These are phyloP conservation scores for Proterorhinus semilunaris DNA, from an alignment of 2,113 vertebrate species.

Conservation along the genomic window DNA sequence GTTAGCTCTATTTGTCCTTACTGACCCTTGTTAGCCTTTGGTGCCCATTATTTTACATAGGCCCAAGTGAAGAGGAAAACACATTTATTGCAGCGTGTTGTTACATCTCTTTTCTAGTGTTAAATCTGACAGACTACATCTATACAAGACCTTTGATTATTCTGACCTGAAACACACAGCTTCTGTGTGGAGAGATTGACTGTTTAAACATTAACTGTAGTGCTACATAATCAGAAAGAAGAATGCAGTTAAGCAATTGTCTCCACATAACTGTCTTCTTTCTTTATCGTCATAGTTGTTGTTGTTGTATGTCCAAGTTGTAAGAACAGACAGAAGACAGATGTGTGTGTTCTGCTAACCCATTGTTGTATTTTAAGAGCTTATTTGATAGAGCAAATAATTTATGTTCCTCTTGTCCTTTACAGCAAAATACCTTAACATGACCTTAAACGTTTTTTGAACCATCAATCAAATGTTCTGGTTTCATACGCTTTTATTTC, in stretches of 20 bases:
- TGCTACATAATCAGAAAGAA: not conserved
- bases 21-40: slow-evolving; percentile 62
- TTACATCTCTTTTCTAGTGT: slow-evolving; percentile 23
- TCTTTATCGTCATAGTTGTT: not conserved
- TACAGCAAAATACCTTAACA: not conserved
- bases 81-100: slow-evolving; percentile 33
- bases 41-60: slow-evolving; percentile 42
- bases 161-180: slow-evolving; percentile 13
- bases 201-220: not conserved
- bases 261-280: not conserved
- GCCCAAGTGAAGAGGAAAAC: slow-evolving; percentile 54
- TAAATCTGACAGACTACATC: slow-evolving; percentile 38
- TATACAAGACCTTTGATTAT: slow-evolving; percentile 34
- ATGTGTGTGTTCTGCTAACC: not conserved
- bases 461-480: slow-evolving; percentile 40
- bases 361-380: not conserved
- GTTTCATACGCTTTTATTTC: slow-evolving; percentile 17
- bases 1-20: slow-evolving; percentile 41
- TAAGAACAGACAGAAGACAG: not conserved
- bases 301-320: not conserved
- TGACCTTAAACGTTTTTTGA: not conserved
- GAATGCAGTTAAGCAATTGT: not conserved
- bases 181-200: not conserved
- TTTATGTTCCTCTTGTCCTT: not conserved
- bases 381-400: not conserved